Percentiles rank a stretch among this genome's conserved stretches.
Evolutionary conservation across 1,140 invertebrate genomes (phyloP).

Genomic region (Ceratitis capitata): DNA sequence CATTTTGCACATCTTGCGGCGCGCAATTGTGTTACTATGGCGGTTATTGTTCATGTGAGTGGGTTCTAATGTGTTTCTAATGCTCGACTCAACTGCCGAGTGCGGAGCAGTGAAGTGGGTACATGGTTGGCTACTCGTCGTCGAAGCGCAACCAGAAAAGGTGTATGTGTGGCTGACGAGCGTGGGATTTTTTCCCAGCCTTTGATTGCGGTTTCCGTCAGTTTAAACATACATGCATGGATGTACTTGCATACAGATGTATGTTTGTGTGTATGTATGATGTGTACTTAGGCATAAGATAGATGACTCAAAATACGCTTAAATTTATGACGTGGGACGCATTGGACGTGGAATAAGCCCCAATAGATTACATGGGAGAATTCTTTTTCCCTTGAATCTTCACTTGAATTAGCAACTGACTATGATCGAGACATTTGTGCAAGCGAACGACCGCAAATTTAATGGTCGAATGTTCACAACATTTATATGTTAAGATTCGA

Average conservation of each 20-base stretch:
- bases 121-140: background rate
- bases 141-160: background rate
- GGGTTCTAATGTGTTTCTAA: conserved; percentile 54
- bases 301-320: background rate
- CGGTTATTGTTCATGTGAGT: conserved; percentile 46
- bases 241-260: background rate
- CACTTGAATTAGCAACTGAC: too few species aligned
- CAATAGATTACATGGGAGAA: too few species aligned
- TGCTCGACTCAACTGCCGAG: conserved; percentile 40
- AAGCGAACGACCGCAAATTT: too few species aligned
- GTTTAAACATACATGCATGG: background rate
- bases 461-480: too few species aligned
- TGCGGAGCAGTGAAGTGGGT: background rate
- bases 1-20: conserved; percentile 35
- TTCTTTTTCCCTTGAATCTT: too few species aligned
- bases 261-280: too few species aligned
- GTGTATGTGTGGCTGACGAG: background rate
- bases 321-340: background rate
- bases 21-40: background rate
- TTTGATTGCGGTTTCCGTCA: background rate
- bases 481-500: too few species aligned
- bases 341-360: background rate
- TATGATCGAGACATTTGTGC: too few species aligned
- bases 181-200: conserved; percentile 25
- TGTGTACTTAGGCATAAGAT: too few species aligned